Evolutionary conservation across 2,113 vertebrate species (phyloP).

Genomic region (Falco punctatus): DNA sequence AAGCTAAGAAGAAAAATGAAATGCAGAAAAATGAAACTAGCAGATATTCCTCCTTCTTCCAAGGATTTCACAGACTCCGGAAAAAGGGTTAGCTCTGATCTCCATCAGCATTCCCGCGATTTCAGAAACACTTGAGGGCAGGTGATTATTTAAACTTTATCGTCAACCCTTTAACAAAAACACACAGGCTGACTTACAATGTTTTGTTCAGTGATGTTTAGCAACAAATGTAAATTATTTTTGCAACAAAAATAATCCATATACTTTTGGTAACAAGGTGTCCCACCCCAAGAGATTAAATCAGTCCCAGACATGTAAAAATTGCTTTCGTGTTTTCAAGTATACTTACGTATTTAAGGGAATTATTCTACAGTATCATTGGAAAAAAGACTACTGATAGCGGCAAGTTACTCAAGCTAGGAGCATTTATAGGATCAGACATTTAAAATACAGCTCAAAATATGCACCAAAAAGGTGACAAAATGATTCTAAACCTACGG

Average conservation of each 20-base stretch:
- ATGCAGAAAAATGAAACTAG: background rate
- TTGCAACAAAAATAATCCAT: background rate
- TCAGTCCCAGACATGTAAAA: background rate
- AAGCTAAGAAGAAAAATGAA: background rate
- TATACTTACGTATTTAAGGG: background rate
- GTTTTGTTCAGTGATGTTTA: background rate
- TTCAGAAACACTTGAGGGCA: background rate
- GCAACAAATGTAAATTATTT: background rate
- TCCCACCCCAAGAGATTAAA: background rate
- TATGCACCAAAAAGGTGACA: background rate
- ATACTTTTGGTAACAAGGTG: background rate
- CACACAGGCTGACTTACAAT: background rate
- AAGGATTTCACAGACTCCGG: background rate
- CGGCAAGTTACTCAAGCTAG: background rate
- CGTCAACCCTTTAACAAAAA: background rate
- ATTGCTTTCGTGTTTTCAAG: background rate
- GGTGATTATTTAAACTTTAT: background rate
- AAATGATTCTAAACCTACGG: background rate
- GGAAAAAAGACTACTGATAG: background rate
- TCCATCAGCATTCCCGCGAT: background rate
- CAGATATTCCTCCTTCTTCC: background rate
- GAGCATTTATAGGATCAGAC: background rate
- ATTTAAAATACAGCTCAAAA: background rate
- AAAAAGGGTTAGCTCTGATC: background rate
- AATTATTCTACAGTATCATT: background rate